Evolutionary conservation across 1,140 invertebrate species (phyloP).

Genomic region (Monomorium pharaonis): DNA sequence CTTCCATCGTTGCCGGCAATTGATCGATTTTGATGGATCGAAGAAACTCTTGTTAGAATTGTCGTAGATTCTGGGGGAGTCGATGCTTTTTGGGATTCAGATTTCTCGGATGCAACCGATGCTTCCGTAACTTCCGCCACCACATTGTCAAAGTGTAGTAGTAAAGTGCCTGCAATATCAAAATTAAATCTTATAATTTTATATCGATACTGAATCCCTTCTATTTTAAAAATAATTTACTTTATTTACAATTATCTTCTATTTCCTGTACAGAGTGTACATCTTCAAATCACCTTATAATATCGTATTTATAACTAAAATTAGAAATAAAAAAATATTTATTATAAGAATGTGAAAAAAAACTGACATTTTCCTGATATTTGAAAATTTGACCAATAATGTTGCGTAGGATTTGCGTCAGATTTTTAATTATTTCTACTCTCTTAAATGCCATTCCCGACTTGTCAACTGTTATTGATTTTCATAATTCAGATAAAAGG

Average conservation of each 20-base stretch:
- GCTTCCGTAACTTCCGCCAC: constrained; percentile 59
- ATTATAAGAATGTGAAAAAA: not conserved
- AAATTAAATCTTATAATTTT: not conserved
- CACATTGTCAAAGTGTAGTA: constrained; percentile 68
- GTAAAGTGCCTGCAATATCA: constrained; percentile 68
- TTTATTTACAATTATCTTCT: not conserved
- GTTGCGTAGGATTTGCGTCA: not conserved
- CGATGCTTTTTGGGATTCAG: not conserved
- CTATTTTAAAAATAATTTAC: not conserved
- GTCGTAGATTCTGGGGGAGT: not conserved
- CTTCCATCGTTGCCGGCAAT: not conserved
- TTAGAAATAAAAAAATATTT: too few relatives aligned
- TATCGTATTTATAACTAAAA: not conserved
- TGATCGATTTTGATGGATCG: not conserved
- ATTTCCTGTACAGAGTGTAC: not conserved
- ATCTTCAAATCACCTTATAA: not conserved
- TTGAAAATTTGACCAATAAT: too few relatives aligned
- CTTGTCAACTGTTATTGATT: not conserved
- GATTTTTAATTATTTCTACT: not conserved
- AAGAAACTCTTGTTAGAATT: constrained; percentile 16
- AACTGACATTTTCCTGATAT: too few relatives aligned
- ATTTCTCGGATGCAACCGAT: constrained; percentile 1
- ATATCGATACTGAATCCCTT: not conserved
- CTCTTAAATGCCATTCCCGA: too few relatives aligned
- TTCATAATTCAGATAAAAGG: not conserved